phyloP scores from a whole-genome alignment of 2,113 vertebrate genomes.

The western clawed frog (Xenopus tropicalis) region UCB_Xtro_10.0 CM004445.2:84154001-84154500 shows the following conservation, averaged over 20 bases:
- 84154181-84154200: too few species aligned
- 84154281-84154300: slow-evolving; percentile 1
- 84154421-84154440: slow-evolving; percentile 42
- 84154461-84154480: slow-evolving; percentile 36
- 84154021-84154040: too few species aligned
- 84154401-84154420: slow-evolving; percentile 42
- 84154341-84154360: slow-evolving; percentile 36
- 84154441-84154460: slow-evolving; percentile 40
- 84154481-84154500: slow-evolving; percentile 28
- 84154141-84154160: too few species aligned
- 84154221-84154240: slow-evolving; percentile 10
- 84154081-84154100: too few species aligned
- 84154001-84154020: too few species aligned
- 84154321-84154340: slow-evolving; percentile 40
- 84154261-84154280: slow-evolving; percentile 30
- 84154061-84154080: too few species aligned
- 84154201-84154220: neutral
- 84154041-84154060: too few species aligned
- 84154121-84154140: too few species aligned
- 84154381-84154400: slow-evolving; percentile 33
- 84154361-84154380: slow-evolving; percentile 41
- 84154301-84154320: slow-evolving; percentile 14
- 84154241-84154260: slow-evolving; percentile 6
- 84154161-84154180: too few species aligned
- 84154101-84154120: too few species aligned